A percentile compares a stretch with the other conserved stretches of the same genome.
phyloP scores from a whole-genome alignment of 1,140 invertebrate genomes.

The Harlomillsia oculata region DNA sequence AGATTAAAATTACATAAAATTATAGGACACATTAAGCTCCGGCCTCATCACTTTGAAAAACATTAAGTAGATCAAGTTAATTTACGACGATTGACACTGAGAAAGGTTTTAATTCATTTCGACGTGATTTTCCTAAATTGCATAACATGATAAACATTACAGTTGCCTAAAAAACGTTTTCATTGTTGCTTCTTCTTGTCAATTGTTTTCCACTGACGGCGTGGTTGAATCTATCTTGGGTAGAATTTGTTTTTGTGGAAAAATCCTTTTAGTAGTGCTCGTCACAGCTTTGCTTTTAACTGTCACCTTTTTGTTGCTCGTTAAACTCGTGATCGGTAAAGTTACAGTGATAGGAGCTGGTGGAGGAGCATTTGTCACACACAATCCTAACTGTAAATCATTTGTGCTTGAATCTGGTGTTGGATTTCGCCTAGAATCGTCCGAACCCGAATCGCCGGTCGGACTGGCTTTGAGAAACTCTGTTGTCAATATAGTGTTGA shows the following conservation, averaged over 20 bases:
- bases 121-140: too few relatives aligned
- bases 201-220: conserved; percentile 29
- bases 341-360: conserved; percentile 17
- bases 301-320: conserved; percentile 18
- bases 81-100: too few relatives aligned
- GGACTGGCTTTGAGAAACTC: conserved; percentile 11
- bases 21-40: too few relatives aligned
- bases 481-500: neutral
- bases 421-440: conserved; percentile 32
- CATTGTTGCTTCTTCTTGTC: too few relatives aligned
- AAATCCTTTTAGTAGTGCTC: conserved; percentile 33
- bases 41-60: too few relatives aligned
- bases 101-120: too few relatives aligned
- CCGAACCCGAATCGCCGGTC: conserved; percentile 15
- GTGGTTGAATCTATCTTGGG: conserved; percentile 36
- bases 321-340: conserved; percentile 16
- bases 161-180: too few relatives aligned
- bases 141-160: too few relatives aligned
- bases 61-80: too few relatives aligned
- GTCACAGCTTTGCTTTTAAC: conserved; percentile 32
- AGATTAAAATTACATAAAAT: too few relatives aligned
- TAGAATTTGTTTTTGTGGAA: conserved; percentile 35
- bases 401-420: conserved; percentile 35
- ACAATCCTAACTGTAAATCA: conserved; percentile 27
- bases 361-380: conserved; percentile 8